Conservation (phyloP, 2,113 vertebrate species). For the Misgurnus anguillicaudatus region DNA sequence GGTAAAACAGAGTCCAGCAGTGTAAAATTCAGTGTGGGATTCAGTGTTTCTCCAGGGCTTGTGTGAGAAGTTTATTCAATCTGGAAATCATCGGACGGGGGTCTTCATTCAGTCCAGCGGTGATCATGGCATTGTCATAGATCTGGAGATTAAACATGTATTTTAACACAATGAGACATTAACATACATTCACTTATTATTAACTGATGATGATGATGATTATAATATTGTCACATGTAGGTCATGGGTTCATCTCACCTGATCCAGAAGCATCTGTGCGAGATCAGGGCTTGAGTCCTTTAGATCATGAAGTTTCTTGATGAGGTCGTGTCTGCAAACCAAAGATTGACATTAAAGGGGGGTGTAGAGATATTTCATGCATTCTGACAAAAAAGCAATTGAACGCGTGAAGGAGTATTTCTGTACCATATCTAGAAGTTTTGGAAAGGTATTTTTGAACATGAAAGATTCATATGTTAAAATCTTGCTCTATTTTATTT, state of each 20-base stretch:
- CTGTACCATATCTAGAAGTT: too few species aligned
- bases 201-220: too few species aligned
- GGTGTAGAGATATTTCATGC: too few species aligned
- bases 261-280: conserved; percentile 88
- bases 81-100: conserved; percentile 91
- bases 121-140: conserved; percentile 97
- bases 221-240: too few species aligned
- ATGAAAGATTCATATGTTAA: too few species aligned
- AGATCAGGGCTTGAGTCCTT: conserved; percentile 82
- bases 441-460: too few species aligned
- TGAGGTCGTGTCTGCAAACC: conserved; percentile 81
- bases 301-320: conserved; percentile 85
- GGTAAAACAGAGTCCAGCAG: background rate
- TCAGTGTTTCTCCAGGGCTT: conserved; percentile 87
- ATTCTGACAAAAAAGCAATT: too few species aligned
- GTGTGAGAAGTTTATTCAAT: conserved; percentile 87
- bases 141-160: conserved; percentile 74
- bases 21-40: background rate
- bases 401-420: too few species aligned
- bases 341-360: background rate
- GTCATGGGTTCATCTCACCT: conserved; percentile 73
- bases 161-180: background rate
- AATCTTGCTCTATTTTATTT: too few species aligned
- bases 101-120: conserved; percentile 91
- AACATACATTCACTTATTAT: too few species aligned